Base-by-base conservation (phyloP, 2,888 invertebrate species). In the Lasius fuliginosus region DNA sequence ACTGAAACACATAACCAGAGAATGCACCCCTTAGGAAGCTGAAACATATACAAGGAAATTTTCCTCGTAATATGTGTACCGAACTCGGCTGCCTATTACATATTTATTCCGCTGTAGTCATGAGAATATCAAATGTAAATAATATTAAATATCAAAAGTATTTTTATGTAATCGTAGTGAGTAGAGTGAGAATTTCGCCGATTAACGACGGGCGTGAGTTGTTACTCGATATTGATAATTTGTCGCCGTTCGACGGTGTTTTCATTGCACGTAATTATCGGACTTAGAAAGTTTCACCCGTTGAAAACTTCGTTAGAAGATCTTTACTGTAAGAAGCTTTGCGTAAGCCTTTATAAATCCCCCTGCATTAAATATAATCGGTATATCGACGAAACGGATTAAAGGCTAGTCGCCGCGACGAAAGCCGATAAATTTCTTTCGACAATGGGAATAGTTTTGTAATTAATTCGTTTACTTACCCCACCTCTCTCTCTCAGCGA, bases 271-370 rank as follows among this genome's bases (percentile, higher is more conserved):
- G 67, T 82, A 89, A 86, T 87, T 87, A 86, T 85, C 86, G 82
- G 81, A 77, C 83, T 88, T 79, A 40, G 46, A 12, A 83, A 86
- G 89, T 89, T 89, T 68, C 56, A 46, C 42, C 53, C 46, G 82
- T 67, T 42, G 77, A 23, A 74, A 87, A 87, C 76, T 86, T 69
- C 9, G 79, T 74, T 85, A 69, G 71, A 84, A 89, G 89, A 85
- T 89, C 85, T 89, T 89, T 86, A 84, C 81, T 73, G 40, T 86
- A 89, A 86, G 87, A 65, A 89, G 89, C 89, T 87, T 86, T 81
- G 65, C 56, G 53, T 64, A 85, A 84, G 87, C 85, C 85, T 87
- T 82, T 81, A 81, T 86, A 87, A 89, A 89, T 85, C 86, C 83
- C 36, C 6, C 30, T 71, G 74, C 76, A 83, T 85, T 88, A 76